Base-by-base conservation (phyloP, 2,888 invertebrate species). In the Apodemia duryi region DNA sequence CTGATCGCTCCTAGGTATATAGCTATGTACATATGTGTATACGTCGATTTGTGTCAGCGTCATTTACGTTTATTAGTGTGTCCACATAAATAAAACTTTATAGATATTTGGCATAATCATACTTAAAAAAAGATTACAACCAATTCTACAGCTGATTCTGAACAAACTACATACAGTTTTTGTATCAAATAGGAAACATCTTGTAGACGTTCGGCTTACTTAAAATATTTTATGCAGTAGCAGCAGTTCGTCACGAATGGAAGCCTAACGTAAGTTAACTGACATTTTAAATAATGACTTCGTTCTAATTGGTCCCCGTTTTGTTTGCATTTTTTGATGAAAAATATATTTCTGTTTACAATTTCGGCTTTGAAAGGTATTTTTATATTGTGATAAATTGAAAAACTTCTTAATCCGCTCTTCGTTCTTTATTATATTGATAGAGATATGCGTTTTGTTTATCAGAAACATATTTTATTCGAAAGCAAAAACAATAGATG, bases 221-320 rank as follows among this genome's bases (percentile, higher is more conserved):
- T 38, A 7, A 38, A 38, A 38, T 38, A 38, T 38, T 38, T 6
- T 38, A 38, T 38, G 0, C 43, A 2, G 2, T 11, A 11, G 10
- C 43, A 43, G 43, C 43, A 43, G 43, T 13, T 9, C 41, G 28
- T 62, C 6, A 21, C 62, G 21, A 63, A 38, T 13, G 21, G 35
- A 54, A n/a, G 7, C 7, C 49, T 51, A 51, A 7, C 49, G n/a
- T 60, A 13, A 35, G 29, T 13, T 60, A 13, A n/a, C 57, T 35
- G 5, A 60, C 35, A 35, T 60, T 60, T 60, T 60, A 60, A 60
- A 60, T 60, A 60, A 60, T 60, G 57, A 35, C 35, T 60, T 13
- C 35, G n/a, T 60, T 51, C 57, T 60, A 60, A 60, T 60, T 60
- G 35, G 57, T 6, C 35, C 21, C 35, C 35, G 57, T 35, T 60